A percentile compares a stretch with the other conserved stretches of the same genome.
These are phyloP conservation scores for Gila robusta DNA, from an alignment of 2,797 vertebrate species.

Conservation along the genomic window DNA sequence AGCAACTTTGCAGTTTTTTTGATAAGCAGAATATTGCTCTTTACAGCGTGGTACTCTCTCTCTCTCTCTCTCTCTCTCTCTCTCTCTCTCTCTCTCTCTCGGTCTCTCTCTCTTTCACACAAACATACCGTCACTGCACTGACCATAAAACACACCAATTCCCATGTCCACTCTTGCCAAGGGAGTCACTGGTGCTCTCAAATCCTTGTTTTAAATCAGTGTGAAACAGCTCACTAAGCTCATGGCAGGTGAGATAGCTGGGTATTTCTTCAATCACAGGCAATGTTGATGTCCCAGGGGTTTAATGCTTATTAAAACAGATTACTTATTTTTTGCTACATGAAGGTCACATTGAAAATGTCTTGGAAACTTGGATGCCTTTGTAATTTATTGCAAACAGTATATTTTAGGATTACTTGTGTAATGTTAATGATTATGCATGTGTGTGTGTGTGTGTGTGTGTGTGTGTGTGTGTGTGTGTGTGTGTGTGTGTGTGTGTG, in stretches of 20 bases:
- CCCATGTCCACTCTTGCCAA: conserved; percentile 26
- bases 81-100: neutral
- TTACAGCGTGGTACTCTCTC: neutral
- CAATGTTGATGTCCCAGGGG: neutral
- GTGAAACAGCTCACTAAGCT: conserved; percentile 27
- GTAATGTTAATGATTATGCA: too few relatives aligned
- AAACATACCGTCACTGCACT: neutral
- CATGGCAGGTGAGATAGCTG: neutral
- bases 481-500: too few relatives aligned
- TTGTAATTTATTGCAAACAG: neutral
- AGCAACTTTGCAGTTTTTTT: conserved; percentile 6
- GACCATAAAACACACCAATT: conserved; percentile 32
- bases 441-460: too few relatives aligned
- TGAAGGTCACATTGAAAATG: neutral
- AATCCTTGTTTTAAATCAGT: conserved; percentile 38
- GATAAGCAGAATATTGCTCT: conserved; percentile 34
- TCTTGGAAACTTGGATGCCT: neutral
- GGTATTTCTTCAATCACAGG: neutral
- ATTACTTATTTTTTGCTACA: neutral
- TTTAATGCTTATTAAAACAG: neutral
- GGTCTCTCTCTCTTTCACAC: neutral
- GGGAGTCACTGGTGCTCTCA: conserved; percentile 8
- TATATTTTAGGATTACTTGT: neutral
- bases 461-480: too few relatives aligned
- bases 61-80: neutral